Percentiles rank a stretch among this genome's conserved stretches.
Conservation (phyloP, 2,888 invertebrate species). For the Ethmia dodecea region DNA sequence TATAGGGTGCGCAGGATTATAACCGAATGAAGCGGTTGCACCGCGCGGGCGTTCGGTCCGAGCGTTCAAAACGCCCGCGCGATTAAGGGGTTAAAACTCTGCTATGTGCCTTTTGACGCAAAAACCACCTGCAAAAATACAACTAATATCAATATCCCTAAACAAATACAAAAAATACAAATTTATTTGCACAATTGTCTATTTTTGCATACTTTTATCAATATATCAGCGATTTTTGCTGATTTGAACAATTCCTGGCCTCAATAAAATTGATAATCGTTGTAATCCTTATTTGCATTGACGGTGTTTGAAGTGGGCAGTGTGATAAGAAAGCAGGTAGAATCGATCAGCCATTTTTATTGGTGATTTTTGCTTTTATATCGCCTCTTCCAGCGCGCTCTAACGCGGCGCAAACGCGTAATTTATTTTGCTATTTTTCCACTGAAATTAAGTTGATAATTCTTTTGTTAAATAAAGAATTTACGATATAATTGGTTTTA, state of each 20-base stretch:
- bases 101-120: no score
- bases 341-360: constrained; percentile 6
- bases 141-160: constrained; percentile 8
- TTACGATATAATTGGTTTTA: no score
- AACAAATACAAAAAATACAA: constrained; percentile 13
- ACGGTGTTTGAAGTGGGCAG: constrained; percentile 15
- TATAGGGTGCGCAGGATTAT: no score
- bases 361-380: constrained; percentile 7
- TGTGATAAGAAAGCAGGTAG: constrained; percentile 12
- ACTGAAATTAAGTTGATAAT: no score
- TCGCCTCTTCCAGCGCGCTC: background rate
- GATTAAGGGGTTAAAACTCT: no score
- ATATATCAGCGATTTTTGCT: constrained; percentile 3
- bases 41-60: no score
- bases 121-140: constrained; percentile 3
- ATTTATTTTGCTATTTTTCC: no score
- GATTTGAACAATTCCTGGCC: constrained; percentile 8
- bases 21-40: no score
- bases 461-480: no score
- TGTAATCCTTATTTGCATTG: constrained; percentile 17
- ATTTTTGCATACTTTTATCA: constrained; percentile 3
- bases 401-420: no score
- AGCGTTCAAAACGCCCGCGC: no score
- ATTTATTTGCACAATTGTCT: constrained; percentile 17
- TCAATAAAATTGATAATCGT: constrained; percentile 17